phyloP scores from a whole-genome alignment of 2,797 vertebrate species.

The Babyrousa celebensis region DNA sequence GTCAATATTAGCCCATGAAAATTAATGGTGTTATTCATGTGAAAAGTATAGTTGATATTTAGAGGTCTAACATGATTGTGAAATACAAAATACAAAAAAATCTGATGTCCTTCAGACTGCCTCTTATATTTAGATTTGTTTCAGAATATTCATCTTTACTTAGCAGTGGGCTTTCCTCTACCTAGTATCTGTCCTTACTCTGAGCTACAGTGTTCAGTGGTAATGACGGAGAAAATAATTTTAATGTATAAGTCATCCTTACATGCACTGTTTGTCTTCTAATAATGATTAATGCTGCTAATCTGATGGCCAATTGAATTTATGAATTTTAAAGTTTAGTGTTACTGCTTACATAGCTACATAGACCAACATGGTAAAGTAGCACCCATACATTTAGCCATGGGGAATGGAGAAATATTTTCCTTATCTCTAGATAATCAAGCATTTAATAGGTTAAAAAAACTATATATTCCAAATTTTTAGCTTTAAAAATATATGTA shows the following conservation, averaged over 20 bases:
- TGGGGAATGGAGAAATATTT: neutral
- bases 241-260: conserved; percentile 50
- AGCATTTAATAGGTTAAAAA: conserved; percentile 5
- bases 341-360: conserved; percentile 66
- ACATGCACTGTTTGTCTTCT: conserved; percentile 78
- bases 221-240: conserved; percentile 84
- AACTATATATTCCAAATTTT: neutral
- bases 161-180: conserved; percentile 31
- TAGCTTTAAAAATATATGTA: neutral
- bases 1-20: conserved; percentile 57
- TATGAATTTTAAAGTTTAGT: conserved; percentile 76
- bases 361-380: neutral
- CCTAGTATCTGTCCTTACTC: neutral
- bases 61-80: conserved; percentile 77
- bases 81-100: conserved; percentile 73
- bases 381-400: neutral
- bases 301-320: conserved; percentile 60
- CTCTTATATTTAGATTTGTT: neutral
- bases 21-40: conserved; percentile 68
- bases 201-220: conserved; percentile 3
- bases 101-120: conserved; percentile 53
- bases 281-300: conserved; percentile 82
- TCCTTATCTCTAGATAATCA: neutral
- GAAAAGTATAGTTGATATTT: conserved; percentile 76
- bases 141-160: conserved; percentile 16